Evolutionary conservation across 53 echinoderm and acorn worm species (phyloP).

Genomic region (Glandiceps talaboti): DNA sequence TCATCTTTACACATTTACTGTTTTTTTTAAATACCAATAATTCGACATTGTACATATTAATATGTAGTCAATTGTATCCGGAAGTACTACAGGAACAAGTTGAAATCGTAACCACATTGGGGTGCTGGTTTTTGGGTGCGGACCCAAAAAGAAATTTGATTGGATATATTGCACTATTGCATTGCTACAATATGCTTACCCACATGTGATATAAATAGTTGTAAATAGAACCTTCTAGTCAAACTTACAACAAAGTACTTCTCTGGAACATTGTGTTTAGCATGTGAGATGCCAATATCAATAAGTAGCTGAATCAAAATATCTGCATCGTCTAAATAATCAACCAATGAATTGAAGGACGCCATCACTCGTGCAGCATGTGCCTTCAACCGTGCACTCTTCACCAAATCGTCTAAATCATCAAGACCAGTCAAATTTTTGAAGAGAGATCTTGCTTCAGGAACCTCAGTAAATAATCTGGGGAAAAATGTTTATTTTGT

Average conservation of each 20-base stretch:
- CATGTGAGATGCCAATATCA: constrained; percentile 46
- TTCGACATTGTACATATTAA: too few relatives aligned
- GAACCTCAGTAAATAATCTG: constrained; percentile 19
- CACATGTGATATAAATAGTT: too few relatives aligned
- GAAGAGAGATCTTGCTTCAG: constrained; percentile 12
- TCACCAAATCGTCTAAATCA: constrained; percentile 28
- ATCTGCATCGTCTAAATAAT: constrained; percentile 56
- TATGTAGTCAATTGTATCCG: too few relatives aligned
- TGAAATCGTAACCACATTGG: too few relatives aligned
- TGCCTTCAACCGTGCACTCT: constrained; percentile 41
- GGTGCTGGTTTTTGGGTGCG: too few relatives aligned
- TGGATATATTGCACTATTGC: too few relatives aligned
- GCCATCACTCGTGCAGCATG: constrained; percentile 59
- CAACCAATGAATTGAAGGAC: constrained; percentile 60
- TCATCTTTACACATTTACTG: too few relatives aligned
- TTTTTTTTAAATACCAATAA: too few relatives aligned
- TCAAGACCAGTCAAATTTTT: constrained; percentile 27
- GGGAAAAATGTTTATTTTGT: not conserved
- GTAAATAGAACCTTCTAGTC: too few relatives aligned
- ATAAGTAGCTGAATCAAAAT: constrained; percentile 50
- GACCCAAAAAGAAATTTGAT: too few relatives aligned
- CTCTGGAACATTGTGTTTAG: not conserved
- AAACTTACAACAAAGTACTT: not conserved
- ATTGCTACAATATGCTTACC: too few relatives aligned
- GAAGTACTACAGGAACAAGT: too few relatives aligned